Conservation (phyloP, 1,140 invertebrate genomes). For the Papilio aristodemus region DNA sequence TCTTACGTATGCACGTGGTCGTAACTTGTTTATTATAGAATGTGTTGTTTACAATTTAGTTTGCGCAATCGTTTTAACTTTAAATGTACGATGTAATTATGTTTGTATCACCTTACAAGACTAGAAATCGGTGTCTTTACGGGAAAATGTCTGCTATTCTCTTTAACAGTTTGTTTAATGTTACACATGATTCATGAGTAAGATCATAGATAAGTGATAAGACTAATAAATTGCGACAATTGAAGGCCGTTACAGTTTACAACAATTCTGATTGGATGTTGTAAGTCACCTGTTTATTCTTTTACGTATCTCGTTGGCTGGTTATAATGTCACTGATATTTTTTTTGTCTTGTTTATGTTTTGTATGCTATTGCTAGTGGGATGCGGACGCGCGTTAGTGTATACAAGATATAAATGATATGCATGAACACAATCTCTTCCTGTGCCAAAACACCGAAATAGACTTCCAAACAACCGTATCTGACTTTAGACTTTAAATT, state of each 20-base stretch:
- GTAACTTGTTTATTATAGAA: slow-evolving; percentile 38
- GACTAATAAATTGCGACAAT: neutral
- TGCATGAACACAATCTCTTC: slow-evolving; percentile 35
- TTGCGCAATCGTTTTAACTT: slow-evolving; percentile 6
- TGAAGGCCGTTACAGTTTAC: slow-evolving; percentile 14
- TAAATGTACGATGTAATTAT: slow-evolving; percentile 5
- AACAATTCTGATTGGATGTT: slow-evolving; percentile 9
- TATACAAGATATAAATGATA: neutral
- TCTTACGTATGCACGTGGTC: slow-evolving; percentile 55
- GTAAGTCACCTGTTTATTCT: slow-evolving; percentile 15
- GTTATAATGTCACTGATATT: neutral
- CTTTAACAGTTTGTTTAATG: neutral
- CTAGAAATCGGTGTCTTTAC: neutral
- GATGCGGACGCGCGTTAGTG: neutral
- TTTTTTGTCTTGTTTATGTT: neutral
- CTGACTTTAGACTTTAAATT: slow-evolving; percentile 60
- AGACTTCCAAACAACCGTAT: slow-evolving; percentile 59
- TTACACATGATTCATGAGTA: neutral
- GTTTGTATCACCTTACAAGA: neutral
- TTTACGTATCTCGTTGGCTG: slow-evolving; percentile 1
- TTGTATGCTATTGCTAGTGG: neutral
- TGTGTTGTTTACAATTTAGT: slow-evolving; percentile 46
- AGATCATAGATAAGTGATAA: slow-evolving; percentile 16
- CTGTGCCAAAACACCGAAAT: slow-evolving; percentile 49
- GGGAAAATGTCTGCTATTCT: neutral